phyloP scores from a whole-genome alignment of 2,113 vertebrate species.

The Gavia stellata region DNA sequence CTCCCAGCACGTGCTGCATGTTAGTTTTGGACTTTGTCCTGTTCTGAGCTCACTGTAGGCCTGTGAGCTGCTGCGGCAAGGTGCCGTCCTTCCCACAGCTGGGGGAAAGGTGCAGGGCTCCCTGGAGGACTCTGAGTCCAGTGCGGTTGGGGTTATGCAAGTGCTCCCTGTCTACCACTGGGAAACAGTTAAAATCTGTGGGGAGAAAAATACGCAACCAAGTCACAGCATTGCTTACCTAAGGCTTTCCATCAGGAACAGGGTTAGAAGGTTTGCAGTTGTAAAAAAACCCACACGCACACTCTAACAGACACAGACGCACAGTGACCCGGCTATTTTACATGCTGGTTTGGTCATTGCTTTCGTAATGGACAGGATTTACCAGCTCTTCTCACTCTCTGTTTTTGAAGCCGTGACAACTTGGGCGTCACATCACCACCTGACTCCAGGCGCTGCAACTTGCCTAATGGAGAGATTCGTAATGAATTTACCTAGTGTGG shows the following conservation, averaged over 20 bases:
- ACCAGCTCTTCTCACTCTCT: background rate
- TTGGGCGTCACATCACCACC: accelerated
- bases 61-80: background rate
- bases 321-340: background rate
- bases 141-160: background rate
- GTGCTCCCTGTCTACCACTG: background rate
- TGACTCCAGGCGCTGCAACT: background rate
- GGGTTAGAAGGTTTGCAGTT: background rate
- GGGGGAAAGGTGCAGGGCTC: accelerated
- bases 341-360: background rate
- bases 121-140: background rate
- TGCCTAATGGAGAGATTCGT: accelerated
- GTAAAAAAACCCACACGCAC: background rate
- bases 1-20: background rate
- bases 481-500: background rate
- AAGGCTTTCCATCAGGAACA: background rate
- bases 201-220: accelerated
- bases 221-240: background rate
- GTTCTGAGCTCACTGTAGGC: background rate
- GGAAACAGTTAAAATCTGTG: background rate
- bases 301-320: background rate
- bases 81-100: background rate
- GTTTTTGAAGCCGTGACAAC: background rate
- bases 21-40: slow-evolving; percentile 35
- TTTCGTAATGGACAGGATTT: background rate